phyloP scores from a whole-genome alignment of 2,797 vertebrate genomes.

The Hippoglossus hippoglossus region DNA sequence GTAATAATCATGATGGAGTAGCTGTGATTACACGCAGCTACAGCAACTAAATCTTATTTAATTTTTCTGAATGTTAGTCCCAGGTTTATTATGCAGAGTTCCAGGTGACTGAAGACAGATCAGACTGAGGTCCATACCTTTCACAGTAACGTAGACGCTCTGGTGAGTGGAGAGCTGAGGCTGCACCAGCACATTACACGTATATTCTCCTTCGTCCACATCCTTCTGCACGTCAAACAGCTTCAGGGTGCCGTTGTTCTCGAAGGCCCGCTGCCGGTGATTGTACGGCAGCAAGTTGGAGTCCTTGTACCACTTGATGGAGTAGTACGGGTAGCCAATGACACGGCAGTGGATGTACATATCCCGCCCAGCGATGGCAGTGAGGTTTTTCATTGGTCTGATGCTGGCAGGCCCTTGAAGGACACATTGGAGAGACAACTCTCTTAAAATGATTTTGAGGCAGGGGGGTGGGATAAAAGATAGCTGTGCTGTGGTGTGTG shows the following conservation, averaged over 20 bases:
- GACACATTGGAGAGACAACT: constrained; percentile 83
- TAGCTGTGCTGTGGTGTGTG: constrained; percentile 67
- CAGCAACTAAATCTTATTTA: background rate
- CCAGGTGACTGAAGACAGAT: background rate
- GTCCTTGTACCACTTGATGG: constrained; percentile 99
- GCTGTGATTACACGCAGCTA: background rate
- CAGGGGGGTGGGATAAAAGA: constrained; percentile 50
- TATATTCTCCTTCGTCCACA: constrained; percentile 97
- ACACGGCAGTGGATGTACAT: constrained; percentile 99
- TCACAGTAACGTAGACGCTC: constrained; percentile 96
- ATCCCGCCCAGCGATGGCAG: constrained; percentile 97
- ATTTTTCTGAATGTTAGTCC: constrained; percentile 1
- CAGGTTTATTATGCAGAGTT: background rate
- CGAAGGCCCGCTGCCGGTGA: constrained; percentile 98
- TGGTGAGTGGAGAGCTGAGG: constrained; percentile 97
- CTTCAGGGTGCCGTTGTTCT: constrained; percentile 97
- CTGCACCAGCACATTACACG: constrained; percentile 94
- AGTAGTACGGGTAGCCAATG: constrained; percentile 98
- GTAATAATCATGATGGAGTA: constrained; percentile 10
- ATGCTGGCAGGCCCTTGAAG: constrained; percentile 95
- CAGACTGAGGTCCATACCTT: constrained; percentile 86
- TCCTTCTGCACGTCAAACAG: constrained; percentile 97
- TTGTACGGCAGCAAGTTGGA: constrained; percentile 97
- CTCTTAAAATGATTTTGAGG: constrained; percentile 89
- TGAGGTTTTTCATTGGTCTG: constrained; percentile 99